Base-by-base conservation (phyloP, 2,113 vertebrate genomes). In the Pomatorhinus ruficollis region DNA sequence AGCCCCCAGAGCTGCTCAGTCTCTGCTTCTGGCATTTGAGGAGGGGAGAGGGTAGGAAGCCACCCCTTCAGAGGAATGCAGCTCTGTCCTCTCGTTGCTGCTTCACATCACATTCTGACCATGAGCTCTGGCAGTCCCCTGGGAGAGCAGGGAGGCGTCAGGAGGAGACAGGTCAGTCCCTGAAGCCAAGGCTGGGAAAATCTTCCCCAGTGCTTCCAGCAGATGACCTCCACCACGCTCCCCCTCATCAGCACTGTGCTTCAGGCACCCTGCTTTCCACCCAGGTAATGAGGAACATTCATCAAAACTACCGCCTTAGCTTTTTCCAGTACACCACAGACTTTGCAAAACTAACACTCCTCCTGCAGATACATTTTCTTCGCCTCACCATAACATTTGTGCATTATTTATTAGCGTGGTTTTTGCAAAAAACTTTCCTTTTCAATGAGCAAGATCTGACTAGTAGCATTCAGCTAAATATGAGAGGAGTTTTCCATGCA, bases 331-430 rank as follows among this genome's bases (percentile, higher is more conserved):
- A 12, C 35, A 7, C 31, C 64, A 44, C 40, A 6, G 17, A 30
- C 79, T 96, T 64, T 28, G 83, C 20, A 61, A 81, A 76, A 69
- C 71, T 33, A 47, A 86, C 21, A 5, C 16, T 95, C 56, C 59
- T 78, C 52, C 56, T 61, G 52, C 85, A 87, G 90, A 72, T 68
- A 28, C 6, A 52, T 87, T 97, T 90, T 87, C 65, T 78, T 94
- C 80, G 44, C 89, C 61, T 96, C n/a, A 44, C 50, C 35, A 1
- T 63, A 95, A 74, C 70, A 56, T 52, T n/a, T 42, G 50, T 23
- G 79, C 66, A 86, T 44, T 90, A 76, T 61, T 95, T 91, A 92
- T 72, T 88, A 72, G 77, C 42, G 47, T 6, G 22, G 52, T 33
- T 83, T 79, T 89, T 91, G 81, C 40, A 79, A 78, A 87, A 90